Evolutionary conservation across 1,140 invertebrate genomes (phyloP).

Genomic region (Maniola jurtina): DNA sequence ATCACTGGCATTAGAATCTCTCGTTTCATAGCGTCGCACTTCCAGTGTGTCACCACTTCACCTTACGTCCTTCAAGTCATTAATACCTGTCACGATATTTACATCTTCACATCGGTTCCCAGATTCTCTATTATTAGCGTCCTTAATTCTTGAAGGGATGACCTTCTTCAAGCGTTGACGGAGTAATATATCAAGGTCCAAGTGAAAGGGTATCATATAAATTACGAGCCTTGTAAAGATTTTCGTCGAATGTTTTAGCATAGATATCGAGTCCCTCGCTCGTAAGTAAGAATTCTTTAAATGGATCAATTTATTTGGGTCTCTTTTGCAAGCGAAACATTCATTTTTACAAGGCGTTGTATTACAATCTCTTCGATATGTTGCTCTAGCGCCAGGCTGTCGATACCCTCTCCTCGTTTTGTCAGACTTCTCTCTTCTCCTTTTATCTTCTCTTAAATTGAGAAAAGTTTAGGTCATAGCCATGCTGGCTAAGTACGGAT

Average conservation of each 20-base stretch:
- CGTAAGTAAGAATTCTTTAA: no score
- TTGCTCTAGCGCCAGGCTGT: no score
- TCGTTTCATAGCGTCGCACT: background rate
- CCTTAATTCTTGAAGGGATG: slow-evolving; percentile 1
- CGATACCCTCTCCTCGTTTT: no score
- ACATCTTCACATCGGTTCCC: background rate
- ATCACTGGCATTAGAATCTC: no score
- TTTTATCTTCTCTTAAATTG: no score
- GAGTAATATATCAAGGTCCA: background rate
- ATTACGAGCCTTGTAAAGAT: background rate
- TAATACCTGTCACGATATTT: slow-evolving; percentile 8
- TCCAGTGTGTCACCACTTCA: background rate
- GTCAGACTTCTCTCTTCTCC: no score
- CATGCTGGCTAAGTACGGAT: no score
- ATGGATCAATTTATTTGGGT: no score
- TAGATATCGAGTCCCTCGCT: background rate
- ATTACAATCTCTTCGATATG: no score
- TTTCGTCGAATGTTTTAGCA: background rate
- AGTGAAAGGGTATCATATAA: background rate
- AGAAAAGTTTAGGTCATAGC: no score
- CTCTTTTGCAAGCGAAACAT: no score
- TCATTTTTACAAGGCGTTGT: no score
- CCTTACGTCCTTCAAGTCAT: slow-evolving; percentile 1
- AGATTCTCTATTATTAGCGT: slow-evolving; percentile 3
- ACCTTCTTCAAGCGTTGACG: slow-evolving; percentile 1